These are phyloP conservation scores for Trissoscelio sp. DNA, from an alignment of 2,888 invertebrate genomes.

Conservation along the genomic window DNA sequence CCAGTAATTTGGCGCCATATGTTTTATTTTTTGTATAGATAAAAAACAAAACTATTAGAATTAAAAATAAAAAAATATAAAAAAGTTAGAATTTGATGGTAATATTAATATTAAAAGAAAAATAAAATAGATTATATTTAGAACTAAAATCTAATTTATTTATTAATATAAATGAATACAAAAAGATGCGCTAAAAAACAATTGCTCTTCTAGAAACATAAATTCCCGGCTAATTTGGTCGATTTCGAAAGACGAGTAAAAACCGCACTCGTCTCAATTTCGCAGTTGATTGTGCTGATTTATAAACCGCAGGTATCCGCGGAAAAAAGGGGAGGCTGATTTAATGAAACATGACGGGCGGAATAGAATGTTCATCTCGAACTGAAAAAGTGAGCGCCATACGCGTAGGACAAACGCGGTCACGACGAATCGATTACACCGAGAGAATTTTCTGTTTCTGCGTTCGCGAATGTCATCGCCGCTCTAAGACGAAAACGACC, in stretches of 20 bases:
- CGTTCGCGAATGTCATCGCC: slow-evolving; percentile 46
- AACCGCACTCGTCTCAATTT: slow-evolving; percentile 10
- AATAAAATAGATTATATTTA: too few relatives aligned
- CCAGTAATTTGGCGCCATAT: too few relatives aligned
- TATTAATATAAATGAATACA: neutral
- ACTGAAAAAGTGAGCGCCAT: slow-evolving; percentile 18
- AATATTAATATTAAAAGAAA: too few relatives aligned
- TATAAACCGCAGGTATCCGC: slow-evolving; percentile 29
- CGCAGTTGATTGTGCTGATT: slow-evolving; percentile 15
- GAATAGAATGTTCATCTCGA: slow-evolving; percentile 31
- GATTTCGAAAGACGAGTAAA: neutral
- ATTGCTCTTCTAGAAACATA: neutral
- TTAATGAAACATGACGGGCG: slow-evolving; percentile 38
- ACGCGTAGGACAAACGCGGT: slow-evolving; percentile 58
- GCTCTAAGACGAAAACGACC: slow-evolving; percentile 52
- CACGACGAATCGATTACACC: slow-evolving; percentile 47
- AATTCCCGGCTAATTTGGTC: neutral
- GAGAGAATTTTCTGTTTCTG: slow-evolving; percentile 18
- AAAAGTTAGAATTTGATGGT: too few relatives aligned
- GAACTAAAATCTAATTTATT: too few relatives aligned
- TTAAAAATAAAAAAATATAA: too few relatives aligned
- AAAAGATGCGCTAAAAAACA: neutral
- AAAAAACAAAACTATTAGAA: too few relatives aligned
- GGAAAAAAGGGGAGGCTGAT: slow-evolving; percentile 18
- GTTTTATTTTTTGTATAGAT: too few relatives aligned